Percentiles rank a stretch among this genome's conserved stretches.
These are phyloP conservation scores for Sus cebifrons DNA, from an alignment of 2,797 vertebrate genomes.

Conservation along the genomic window DNA sequence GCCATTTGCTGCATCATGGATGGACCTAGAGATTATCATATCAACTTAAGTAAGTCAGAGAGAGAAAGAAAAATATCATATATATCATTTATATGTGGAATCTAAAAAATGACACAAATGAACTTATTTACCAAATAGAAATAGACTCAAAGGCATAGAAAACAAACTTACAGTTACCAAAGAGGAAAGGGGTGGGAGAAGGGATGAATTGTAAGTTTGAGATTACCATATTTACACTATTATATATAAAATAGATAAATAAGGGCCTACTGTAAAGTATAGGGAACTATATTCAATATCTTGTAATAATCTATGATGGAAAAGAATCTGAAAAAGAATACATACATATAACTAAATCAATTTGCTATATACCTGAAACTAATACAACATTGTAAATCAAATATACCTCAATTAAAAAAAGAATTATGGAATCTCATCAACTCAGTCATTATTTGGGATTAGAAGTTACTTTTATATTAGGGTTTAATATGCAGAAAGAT, in stretches of 20 bases:
- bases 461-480: slow-evolving; percentile 75
- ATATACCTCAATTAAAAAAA: not conserved
- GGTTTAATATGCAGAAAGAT: slow-evolving; percentile 49
- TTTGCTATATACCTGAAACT: not conserved
- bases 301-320: not conserved
- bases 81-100: not conserved
- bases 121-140: not conserved
- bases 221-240: not conserved
- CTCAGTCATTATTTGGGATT: slow-evolving; percentile 63
- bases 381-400: not conserved
- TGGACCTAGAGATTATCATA: not conserved
- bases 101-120: not conserved
- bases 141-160: not conserved
- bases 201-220: not conserved
- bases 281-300: not conserved
- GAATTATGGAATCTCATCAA: slow-evolving; percentile 28
- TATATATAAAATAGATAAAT: no score
- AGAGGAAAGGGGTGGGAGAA: not conserved
- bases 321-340: not conserved
- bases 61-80: not conserved
- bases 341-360: not conserved
- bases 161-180: not conserved
- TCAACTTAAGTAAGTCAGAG: not conserved
- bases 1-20: not conserved
- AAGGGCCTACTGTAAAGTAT: no score